These are phyloP conservation scores for Cantharis lateralis DNA, from an alignment of 2,888 invertebrate genomes.

Conservation along the genomic window DNA sequence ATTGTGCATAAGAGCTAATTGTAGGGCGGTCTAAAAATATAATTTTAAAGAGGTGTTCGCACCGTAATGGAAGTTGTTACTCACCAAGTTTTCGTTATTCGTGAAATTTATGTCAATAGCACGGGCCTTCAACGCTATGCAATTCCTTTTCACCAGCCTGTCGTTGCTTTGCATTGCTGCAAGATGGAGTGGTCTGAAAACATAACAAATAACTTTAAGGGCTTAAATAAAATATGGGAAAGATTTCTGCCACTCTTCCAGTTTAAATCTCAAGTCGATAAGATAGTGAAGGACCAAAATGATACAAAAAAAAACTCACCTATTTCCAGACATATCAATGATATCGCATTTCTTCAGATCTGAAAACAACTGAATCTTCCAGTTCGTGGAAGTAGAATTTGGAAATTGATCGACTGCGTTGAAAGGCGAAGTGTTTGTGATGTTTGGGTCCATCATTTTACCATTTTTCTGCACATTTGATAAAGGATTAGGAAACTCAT, in stretches of 20 bases:
- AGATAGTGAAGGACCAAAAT: neutral
- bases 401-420: neutral
- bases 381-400: neutral
- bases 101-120: slow-evolving; percentile 9
- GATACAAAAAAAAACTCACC: slow-evolving; percentile 40
- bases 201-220: neutral
- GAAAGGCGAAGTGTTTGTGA: neutral
- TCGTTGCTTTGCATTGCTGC: slow-evolving; percentile 23
- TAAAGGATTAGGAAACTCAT: neutral
- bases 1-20: slow-evolving; percentile 53
- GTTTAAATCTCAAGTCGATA: too few species aligned
- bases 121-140: slow-evolving; percentile 13
- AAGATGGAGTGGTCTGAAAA: slow-evolving; percentile 27
- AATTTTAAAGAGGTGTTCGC: neutral
- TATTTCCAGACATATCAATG: slow-evolving; percentile 42
- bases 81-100: slow-evolving; percentile 21
- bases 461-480: neutral
- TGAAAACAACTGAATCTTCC: slow-evolving; percentile 39
- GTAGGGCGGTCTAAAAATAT: slow-evolving; percentile 57
- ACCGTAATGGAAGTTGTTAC: neutral
- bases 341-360: slow-evolving; percentile 42
- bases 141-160: slow-evolving; percentile 15
- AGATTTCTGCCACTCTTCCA: too few species aligned
- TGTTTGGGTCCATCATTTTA: neutral
- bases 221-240: neutral